Evolutionary conservation across 2,113 vertebrate species (phyloP).

Genomic region (Oxygymnocypris stewartii): DNA sequence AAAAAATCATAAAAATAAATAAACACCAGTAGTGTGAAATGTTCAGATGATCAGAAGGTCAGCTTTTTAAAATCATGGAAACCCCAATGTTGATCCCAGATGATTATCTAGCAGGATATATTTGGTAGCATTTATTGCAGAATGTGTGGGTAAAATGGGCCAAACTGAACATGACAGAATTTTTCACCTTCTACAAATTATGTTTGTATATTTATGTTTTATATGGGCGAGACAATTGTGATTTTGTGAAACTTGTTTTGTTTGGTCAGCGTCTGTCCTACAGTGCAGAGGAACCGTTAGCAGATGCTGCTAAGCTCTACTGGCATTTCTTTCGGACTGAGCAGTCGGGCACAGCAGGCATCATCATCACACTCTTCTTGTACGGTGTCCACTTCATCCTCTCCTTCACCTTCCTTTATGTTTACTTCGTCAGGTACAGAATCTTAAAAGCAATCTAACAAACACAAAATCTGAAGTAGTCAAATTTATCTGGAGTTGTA

Average conservation of each 20-base stretch:
- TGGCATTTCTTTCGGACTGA: constrained; percentile 83
- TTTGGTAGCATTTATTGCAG: too few species aligned
- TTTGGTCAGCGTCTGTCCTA: constrained; percentile 75
- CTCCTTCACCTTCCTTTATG: constrained; percentile 77
- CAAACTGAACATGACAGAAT: neutral
- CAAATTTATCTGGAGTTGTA: neutral
- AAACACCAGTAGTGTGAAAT: too few species aligned
- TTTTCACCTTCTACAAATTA: neutral
- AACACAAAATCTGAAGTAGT: neutral
- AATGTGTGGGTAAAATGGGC: neutral
- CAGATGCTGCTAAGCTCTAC: constrained; percentile 90
- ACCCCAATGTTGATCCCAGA: too few species aligned
- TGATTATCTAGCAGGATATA: too few species aligned
- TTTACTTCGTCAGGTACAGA: constrained; percentile 86
- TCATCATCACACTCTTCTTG: constrained; percentile 81
- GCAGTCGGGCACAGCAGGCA: constrained; percentile 79
- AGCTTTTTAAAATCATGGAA: too few species aligned
- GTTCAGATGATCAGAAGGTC: too few species aligned
- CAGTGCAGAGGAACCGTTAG: constrained; percentile 78
- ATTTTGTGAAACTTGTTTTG: neutral
- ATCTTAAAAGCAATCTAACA: neutral
- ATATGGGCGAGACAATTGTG: neutral
- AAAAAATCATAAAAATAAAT: too few species aligned
- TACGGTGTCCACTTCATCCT: constrained; percentile 80
- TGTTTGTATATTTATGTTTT: neutral